Evolutionary conservation across 2,113 vertebrate species (phyloP).

Genomic region (Tragelaphus strepsiceros): DNA sequence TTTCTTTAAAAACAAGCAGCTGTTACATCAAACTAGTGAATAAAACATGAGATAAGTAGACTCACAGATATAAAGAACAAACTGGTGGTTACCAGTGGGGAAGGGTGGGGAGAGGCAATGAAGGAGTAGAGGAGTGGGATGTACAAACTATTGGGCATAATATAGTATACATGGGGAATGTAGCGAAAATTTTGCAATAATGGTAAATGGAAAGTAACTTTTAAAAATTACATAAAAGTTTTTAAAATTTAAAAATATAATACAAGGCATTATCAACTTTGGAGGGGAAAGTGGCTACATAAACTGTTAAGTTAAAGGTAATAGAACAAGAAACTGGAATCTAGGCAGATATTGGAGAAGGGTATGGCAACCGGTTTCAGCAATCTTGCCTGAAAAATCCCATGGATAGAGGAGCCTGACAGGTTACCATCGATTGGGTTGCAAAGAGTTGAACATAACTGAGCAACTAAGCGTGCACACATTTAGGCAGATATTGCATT

Average conservation of each 20-base stretch:
- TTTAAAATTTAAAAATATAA: neutral
- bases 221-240: neutral
- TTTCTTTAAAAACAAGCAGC: neutral
- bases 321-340: neutral
- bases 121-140: neutral
- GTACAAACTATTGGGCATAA: neutral
- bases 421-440: neutral
- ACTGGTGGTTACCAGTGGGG: neutral
- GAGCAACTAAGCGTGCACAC: neutral
- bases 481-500: neutral
- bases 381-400: neutral
- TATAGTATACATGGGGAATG: neutral
- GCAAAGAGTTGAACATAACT: too few relatives aligned
- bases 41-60: neutral
- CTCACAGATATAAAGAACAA: neutral
- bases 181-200: neutral
- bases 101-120: neutral
- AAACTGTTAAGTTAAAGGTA: neutral
- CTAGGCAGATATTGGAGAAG: neutral
- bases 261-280: neutral
- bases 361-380: neutral
- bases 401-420: neutral
- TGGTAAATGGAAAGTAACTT: neutral
- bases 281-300: neutral
- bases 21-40: neutral